phyloP scores from a whole-genome alignment of 2,888 invertebrate species.

The Epinotia nisella region DNA sequence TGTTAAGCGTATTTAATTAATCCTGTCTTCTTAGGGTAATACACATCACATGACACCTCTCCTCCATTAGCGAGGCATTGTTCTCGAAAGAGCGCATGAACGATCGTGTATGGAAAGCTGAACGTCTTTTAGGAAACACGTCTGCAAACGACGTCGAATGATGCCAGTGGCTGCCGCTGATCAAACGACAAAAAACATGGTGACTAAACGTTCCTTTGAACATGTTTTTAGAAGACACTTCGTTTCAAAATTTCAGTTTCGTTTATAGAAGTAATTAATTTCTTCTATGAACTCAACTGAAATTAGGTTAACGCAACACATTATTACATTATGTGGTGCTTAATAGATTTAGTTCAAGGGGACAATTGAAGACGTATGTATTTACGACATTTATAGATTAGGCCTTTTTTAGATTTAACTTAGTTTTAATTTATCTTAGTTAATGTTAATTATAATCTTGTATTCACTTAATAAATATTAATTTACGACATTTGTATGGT shows the following conservation, averaged over 20 bases:
- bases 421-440: too few species aligned
- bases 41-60: slow-evolving; percentile 40
- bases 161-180: neutral
- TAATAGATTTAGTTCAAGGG: too few species aligned
- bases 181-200: slow-evolving; percentile 21
- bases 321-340: too few species aligned
- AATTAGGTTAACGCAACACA: too few species aligned
- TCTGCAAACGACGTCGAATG: neutral
- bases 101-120: neutral
- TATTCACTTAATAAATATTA: too few species aligned
- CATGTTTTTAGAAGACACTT: neutral
- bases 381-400: too few species aligned
- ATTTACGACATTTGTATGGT: too few species aligned
- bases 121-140: neutral
- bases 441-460: too few species aligned
- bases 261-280: neutral
- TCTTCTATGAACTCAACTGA: too few species aligned
- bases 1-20: slow-evolving; percentile 43
- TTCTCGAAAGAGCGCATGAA: slow-evolving; percentile 9
- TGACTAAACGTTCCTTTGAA: neutral
- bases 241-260: neutral
- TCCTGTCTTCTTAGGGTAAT: slow-evolving; percentile 20
- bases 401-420: too few species aligned
- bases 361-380: too few species aligned
- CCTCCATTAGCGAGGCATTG: slow-evolving; percentile 29